Evolutionary conservation across 1,140 invertebrate genomes (phyloP).

Genomic region (Caenorhabditis briggsae): DNA sequence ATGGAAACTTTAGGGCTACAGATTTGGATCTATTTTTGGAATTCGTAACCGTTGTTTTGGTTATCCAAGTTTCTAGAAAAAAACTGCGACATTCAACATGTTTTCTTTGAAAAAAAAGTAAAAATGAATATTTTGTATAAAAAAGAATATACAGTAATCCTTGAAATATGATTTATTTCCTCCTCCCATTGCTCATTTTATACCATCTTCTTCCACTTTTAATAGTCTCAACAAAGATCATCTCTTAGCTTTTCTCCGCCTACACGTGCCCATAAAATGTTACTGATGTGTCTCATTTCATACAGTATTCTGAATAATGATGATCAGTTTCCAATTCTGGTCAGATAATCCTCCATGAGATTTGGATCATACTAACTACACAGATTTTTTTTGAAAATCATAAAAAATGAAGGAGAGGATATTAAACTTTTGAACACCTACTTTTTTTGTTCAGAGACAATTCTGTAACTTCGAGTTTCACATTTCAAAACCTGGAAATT

Average conservation of each 20-base stretch:
- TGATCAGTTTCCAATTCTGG: background rate
- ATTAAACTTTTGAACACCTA: too few relatives aligned
- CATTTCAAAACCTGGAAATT: too few relatives aligned
- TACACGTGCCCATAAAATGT: conserved; percentile 14
- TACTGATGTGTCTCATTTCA: conserved; percentile 13
- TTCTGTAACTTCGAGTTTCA: too few relatives aligned
- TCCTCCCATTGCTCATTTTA: background rate
- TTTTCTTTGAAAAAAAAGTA: background rate
- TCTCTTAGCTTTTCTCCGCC: background rate
- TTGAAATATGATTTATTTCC: background rate
- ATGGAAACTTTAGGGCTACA: too few relatives aligned
- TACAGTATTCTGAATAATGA: background rate
- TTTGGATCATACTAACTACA: conserved; percentile 5
- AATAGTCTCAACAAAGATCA: background rate
- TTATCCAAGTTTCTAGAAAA: too few relatives aligned
- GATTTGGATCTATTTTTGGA: too few relatives aligned
- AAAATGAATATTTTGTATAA: background rate
- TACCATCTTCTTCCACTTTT: background rate
- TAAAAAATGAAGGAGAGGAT: background rate
- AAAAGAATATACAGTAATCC: background rate
- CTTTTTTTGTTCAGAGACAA: too few relatives aligned
- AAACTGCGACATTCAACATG: too few relatives aligned
- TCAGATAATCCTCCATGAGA: background rate
- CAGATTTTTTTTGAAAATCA: background rate
- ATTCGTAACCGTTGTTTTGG: too few relatives aligned